These are phyloP conservation scores for Hemaris fuciformis DNA, from an alignment of 2,888 invertebrate species.

Conservation along the genomic window DNA sequence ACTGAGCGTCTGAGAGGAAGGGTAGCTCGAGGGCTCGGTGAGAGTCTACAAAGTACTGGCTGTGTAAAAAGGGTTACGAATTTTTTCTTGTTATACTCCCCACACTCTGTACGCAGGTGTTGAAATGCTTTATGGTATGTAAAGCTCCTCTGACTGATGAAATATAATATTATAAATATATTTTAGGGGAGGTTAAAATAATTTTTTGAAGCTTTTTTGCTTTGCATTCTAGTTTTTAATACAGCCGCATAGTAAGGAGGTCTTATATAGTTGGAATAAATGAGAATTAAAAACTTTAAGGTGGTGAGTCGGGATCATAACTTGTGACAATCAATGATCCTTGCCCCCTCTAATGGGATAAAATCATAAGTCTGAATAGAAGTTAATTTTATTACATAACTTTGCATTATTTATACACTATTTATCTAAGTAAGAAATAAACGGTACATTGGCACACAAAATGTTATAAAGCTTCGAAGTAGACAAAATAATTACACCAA, in stretches of 20 bases:
- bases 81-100: not conserved
- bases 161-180: not conserved
- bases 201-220: too few species aligned
- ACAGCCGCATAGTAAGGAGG: too few species aligned
- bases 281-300: too few species aligned
- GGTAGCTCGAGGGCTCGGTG: constrained; percentile 17
- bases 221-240: too few species aligned
- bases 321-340: too few species aligned
- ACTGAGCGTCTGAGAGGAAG: constrained; percentile 19
- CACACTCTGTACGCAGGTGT: not conserved
- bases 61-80: not conserved
- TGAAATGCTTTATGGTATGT: not conserved
- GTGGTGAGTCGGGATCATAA: too few species aligned
- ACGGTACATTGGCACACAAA: not conserved
- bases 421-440: not conserved
- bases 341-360: too few species aligned
- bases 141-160: not conserved
- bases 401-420: too few species aligned
- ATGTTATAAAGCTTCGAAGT: not conserved
- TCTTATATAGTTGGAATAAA: too few species aligned
- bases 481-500: not conserved
- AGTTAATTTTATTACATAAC: too few species aligned
- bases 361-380: too few species aligned
- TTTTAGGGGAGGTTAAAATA: not conserved
- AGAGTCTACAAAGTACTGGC: not conserved